Evolutionary conservation across 2,113 vertebrate species (phyloP).

Genomic region (Percopsis transmontana): DNA sequence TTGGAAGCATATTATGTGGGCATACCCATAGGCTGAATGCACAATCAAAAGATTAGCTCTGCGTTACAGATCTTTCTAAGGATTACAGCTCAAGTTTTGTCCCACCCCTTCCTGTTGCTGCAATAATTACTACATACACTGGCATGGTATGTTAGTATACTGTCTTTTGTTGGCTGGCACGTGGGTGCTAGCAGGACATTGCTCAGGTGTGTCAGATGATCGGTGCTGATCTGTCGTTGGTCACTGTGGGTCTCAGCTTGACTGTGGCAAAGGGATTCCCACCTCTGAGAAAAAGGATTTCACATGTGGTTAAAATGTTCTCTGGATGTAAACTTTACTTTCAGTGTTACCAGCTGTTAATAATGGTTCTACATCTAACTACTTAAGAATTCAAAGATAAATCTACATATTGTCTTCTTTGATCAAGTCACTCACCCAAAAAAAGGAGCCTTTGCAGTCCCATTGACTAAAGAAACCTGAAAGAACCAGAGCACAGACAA

Average conservation of each 20-base stretch:
- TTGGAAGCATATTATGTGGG: no score
- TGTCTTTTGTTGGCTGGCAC: background rate
- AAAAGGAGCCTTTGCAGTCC: slow-evolving; percentile 85
- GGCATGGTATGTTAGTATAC: background rate
- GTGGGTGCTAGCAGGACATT: no score
- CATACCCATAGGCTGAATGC: slow-evolving; percentile 9
- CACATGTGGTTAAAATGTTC: background rate
- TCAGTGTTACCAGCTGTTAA: background rate
- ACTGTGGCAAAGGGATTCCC: slow-evolving; percentile 94
- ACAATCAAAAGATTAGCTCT: slow-evolving; percentile 5
- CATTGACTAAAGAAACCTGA: slow-evolving; percentile 87
- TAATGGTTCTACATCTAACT: no score
- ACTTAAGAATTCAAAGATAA: no score
- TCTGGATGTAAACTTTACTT: background rate
- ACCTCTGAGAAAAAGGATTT: slow-evolving; percentile 77
- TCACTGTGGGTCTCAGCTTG: slow-evolving; percentile 91
- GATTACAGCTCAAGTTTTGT: background rate
- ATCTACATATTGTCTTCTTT: no score
- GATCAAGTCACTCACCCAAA: slow-evolving; percentile 81
- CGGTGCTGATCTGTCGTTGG: slow-evolving; percentile 93
- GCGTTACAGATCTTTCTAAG: background rate
- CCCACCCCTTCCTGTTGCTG: slow-evolving; percentile 2
- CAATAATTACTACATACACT: no score
- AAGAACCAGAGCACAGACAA: slow-evolving; percentile 44
- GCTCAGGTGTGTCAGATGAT: slow-evolving; percentile 70